Base-by-base conservation (phyloP, 1,140 invertebrate species). In the Antheraea pernyi region DNA sequence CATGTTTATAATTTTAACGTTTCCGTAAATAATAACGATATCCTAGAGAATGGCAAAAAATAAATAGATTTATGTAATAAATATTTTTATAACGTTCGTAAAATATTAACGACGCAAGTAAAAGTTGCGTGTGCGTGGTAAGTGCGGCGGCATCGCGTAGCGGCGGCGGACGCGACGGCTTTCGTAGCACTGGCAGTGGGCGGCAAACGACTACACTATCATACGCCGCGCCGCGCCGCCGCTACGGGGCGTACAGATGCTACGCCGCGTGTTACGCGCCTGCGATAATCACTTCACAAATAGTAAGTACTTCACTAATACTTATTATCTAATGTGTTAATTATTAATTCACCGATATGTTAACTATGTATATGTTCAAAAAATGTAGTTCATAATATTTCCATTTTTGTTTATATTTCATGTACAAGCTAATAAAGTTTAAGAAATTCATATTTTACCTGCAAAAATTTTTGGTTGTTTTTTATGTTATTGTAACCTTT, bases 21-120 rank as follows among this genome's bases (percentile, higher is more conserved):
- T 53, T 53, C 46, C 46, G 46, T 53, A 53, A 53, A 53, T 16
- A 53, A 53, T 16, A 53, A n/a, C 16, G 16, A 53, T 42, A 42
- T 42, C 39, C 22, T 42, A 16, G 16, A 16, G 16, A n/a, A 53
- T 6, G 46, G 46, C 5, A 53, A 48, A 48, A 48, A 48, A 6
- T 13, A 16, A 16, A 16, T 53, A 53, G 46, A 39, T 74, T 74
- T 76, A 74, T 64, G 79, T 81, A 80, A 80, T 84, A 85, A 86
- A 86, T 30, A 30, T 74, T 78, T 89, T 87, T 88, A 89, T 77
- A 75, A 72, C 75, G 70, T 83, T 78, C 79, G 79, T 87, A 86
- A 84, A 86, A 81, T 79, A 71, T 86, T 87, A 84, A 86, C 79
- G 82, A 74, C 73, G 72, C 79, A 83, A 69, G 69, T 77, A 68